Conservation (phyloP, 2,888 invertebrate species). For the Ophioninae sp. region DNA sequence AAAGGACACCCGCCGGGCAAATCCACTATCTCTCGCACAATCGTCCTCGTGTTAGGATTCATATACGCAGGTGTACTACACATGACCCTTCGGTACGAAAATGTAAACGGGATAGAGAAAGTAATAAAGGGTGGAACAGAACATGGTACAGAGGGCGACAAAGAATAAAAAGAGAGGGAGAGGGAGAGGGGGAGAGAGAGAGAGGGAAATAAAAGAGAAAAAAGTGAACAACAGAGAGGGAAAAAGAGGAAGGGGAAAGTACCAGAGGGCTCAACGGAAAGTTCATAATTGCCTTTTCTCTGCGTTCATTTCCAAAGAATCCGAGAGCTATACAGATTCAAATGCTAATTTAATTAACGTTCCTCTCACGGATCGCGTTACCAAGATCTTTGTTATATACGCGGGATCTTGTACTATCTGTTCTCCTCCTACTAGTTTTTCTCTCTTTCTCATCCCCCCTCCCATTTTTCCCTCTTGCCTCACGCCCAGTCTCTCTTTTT, state of each 20-base stretch:
- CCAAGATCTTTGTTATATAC: conserved; percentile 49
- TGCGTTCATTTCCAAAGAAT: conserved; percentile 54
- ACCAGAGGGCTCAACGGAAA: conserved; percentile 24
- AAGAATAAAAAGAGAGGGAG: background rate
- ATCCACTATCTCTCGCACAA: conserved; percentile 55
- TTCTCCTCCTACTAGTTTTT: background rate
- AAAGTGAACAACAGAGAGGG: no score
- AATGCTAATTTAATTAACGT: conserved; percentile 72
- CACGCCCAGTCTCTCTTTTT: background rate
- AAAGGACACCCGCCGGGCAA: conserved; percentile 30
- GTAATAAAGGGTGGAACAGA: background rate
- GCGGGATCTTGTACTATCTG: conserved; percentile 26
- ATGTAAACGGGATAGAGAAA: conserved; percentile 14
- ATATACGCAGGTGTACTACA: conserved; percentile 39
- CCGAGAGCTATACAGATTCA: conserved; percentile 47
- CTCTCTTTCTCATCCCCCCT: background rate
- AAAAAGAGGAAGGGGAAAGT: background rate
- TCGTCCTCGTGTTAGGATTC: conserved; percentile 44
- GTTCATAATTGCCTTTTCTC: conserved; percentile 52
- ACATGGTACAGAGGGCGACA: background rate
- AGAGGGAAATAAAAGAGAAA: background rate
- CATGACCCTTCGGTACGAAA: conserved; percentile 29
- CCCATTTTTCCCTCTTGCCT: background rate
- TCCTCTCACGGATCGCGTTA: conserved; percentile 62
- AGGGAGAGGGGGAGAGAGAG: background rate